A percentile compares a stretch with the other conserved stretches of the same genome.
Evolutionary conservation across 2,797 vertebrate species (phyloP).

Genomic region (Anguilla marmorata): DNA sequence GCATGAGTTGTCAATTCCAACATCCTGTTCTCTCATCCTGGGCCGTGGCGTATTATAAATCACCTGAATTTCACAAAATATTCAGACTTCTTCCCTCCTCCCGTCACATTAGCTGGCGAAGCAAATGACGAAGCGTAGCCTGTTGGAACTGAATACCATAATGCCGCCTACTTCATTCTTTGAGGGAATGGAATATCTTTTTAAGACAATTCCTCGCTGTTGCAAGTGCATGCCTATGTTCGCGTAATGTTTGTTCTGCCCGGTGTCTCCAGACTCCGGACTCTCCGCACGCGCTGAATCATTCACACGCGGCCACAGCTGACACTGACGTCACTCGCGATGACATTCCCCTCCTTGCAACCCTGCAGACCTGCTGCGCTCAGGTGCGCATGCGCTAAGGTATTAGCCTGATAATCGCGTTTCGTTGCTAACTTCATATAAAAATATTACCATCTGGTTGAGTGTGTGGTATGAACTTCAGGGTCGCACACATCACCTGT

Average conservation of each 20-base stretch:
- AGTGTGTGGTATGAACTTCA: not conserved
- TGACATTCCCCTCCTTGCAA: constrained; percentile 23
- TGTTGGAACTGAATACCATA: not conserved
- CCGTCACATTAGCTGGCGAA: not conserved
- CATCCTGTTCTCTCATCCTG: constrained; percentile 5
- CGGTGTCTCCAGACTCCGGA: constrained; percentile 12
- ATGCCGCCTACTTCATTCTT: not conserved
- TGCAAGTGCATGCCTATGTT: not conserved
- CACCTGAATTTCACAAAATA: constrained; percentile 13
- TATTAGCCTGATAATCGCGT: not conserved
- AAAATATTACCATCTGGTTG: not conserved
- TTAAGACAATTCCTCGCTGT: not conserved
- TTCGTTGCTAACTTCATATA: not conserved
- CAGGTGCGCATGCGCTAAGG: not conserved
- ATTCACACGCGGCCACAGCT: constrained; percentile 43
- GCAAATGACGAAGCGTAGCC: too few relatives aligned
- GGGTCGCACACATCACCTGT: not conserved
- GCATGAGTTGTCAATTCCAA: constrained; percentile 2
- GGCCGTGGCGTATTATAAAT: not conserved
- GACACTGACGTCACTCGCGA: constrained; percentile 37
- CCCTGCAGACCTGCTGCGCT: not conserved
- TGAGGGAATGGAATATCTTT: not conserved
- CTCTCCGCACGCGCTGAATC: constrained; percentile 37
- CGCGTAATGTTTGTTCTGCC: not conserved
- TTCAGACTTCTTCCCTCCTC: not conserved